phyloP scores from a whole-genome alignment of 2,888 invertebrate species.

The Glyphotaelius pellucidus region DNA sequence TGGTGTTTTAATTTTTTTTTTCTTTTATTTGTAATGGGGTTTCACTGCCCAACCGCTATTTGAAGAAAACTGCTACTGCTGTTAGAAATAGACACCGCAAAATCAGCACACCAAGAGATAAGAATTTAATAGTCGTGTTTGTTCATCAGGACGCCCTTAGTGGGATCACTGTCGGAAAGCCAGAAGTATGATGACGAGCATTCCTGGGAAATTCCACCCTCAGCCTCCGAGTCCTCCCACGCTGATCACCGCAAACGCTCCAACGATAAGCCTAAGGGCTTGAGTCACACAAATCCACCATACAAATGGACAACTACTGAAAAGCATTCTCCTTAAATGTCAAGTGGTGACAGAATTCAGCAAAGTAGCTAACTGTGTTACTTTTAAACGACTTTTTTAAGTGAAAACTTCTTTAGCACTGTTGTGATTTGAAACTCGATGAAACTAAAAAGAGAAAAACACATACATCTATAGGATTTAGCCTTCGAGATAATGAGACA shows the following conservation, averaged over 20 bases:
- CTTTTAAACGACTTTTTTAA: not conserved
- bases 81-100: not conserved
- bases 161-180: conserved; percentile 75
- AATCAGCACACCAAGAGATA: not conserved
- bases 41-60: not conserved
- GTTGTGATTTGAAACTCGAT: too few relatives aligned
- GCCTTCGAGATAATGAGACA: too few relatives aligned
- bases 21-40: too few relatives aligned
- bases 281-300: conserved; percentile 42
- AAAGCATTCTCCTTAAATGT: not conserved
- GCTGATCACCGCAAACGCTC: conserved; percentile 39
- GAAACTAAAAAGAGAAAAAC: too few relatives aligned
- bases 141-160: conserved; percentile 61
- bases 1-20: too few relatives aligned
- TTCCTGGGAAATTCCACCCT: conserved; percentile 81
- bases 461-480: too few relatives aligned
- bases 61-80: not conserved
- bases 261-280: conserved; percentile 20
- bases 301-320: conserved; percentile 52
- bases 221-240: not conserved
- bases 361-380: not conserved
- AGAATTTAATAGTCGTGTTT: not conserved
- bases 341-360: not conserved
- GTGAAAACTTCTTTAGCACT: too few relatives aligned
- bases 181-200: conserved; percentile 81